Conservation (phyloP, 2,113 vertebrate species). For the Cynoglossus semilaevis region DNA sequence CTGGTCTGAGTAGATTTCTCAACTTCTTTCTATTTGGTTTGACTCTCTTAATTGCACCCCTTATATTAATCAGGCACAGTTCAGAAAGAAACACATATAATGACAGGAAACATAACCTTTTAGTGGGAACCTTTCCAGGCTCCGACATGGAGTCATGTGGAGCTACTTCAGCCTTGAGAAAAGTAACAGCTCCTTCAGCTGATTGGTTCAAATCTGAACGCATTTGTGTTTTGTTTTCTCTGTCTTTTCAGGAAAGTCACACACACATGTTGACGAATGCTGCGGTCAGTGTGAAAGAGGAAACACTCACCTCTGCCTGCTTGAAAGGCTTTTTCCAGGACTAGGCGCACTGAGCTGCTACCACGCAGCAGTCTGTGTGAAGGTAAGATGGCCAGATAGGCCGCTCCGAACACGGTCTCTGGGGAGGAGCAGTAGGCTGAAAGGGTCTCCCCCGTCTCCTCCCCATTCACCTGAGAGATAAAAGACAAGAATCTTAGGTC, state of each 20-base stretch:
- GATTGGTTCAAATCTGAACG: neutral
- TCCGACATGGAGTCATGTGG: neutral
- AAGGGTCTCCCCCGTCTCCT: slow-evolving; percentile 82
- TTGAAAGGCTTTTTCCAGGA: slow-evolving; percentile 73
- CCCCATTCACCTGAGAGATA: slow-evolving; percentile 79
- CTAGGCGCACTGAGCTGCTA: slow-evolving; percentile 75
- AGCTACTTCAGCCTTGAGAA: neutral
- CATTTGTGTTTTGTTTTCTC: neutral
- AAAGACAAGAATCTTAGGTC: neutral
- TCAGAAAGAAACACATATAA: slow-evolving; percentile 6
- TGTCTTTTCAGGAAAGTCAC: neutral
- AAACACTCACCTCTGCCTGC: slow-evolving; percentile 78
- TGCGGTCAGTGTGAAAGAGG: neutral
- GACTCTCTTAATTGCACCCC: neutral
- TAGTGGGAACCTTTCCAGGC: neutral
- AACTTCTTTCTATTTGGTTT: neutral
- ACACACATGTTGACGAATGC: neutral
- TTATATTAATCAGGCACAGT: slow-evolving; percentile 8
- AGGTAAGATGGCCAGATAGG: slow-evolving; percentile 85
- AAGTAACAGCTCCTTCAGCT: neutral
- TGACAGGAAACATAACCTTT: slow-evolving; percentile 6
- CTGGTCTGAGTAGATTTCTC: neutral
- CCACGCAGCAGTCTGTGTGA: slow-evolving; percentile 85
- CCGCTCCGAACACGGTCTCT: slow-evolving; percentile 87
- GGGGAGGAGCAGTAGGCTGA: slow-evolving; percentile 86